Evolutionary conservation across 37 sponge, comb jelly and placozoan species (phyloP), one percentile per base, ranked within the genome.

Genomic region (Spongilla lacustris): DNA sequence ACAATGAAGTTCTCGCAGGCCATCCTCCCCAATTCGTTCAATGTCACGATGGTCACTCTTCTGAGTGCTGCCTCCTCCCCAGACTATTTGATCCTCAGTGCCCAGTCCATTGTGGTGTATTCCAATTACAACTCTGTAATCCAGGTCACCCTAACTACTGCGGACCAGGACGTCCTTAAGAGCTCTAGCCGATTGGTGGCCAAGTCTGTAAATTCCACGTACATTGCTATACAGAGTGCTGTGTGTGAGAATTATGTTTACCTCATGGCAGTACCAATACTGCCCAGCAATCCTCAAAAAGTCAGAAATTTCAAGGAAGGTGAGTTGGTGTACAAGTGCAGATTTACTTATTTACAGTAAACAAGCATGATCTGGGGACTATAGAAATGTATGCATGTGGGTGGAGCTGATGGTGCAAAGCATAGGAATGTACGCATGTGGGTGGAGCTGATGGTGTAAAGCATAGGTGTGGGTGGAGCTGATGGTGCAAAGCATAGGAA

Each of bases 1-100:
- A 78, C 85, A 23, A 50, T 97, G 84, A 87, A 78, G 26, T 97
- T 97, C 81, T 87, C 88, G 27, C 93, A 97, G 77, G 92, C 97
- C 19, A 91, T 97, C 17, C 73, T 71, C 21, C 88, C 85, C 0
- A 50, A 67, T 5, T 89, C 91, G 5, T 69, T 97, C 3, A 81
- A 92, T 36, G n/a, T 76, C 4, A 80, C 88, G 6, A 82, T 50
- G 19, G 82, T 97, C 50, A 70, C 80, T 48, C 66, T 97, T 24
- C 69, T 49, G 38, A 92, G 88, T 50, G 25, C 66, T 27, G 69
- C 35, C 66, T 69, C 37, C 78, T 27, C 50, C 4, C 21, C 58
- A 17, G 84, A 87, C 14, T 48, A 11, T 0, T 30, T 76, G 50
- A 35, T 34, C 17, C 81, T 95, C 19, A 67, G 76, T 32, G 30